phyloP scores from a whole-genome alignment of 2,888 invertebrate genomes.

The Xanthorhoe spadicearia region DNA sequence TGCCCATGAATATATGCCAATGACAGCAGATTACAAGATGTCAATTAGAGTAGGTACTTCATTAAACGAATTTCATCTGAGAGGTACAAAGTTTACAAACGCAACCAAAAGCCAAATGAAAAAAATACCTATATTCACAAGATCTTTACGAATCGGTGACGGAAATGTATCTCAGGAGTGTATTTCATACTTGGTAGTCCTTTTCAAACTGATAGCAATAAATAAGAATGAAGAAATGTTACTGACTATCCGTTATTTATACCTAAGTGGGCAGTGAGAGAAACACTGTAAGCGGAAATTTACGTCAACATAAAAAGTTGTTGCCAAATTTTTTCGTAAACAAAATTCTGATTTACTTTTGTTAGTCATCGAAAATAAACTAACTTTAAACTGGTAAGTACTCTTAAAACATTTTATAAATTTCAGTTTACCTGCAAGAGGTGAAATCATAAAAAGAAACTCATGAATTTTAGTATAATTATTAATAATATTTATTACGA shows the following conservation, averaged over 20 bases:
- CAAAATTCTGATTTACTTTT: not conserved
- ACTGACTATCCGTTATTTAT: too few relatives aligned
- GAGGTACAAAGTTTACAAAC: too few relatives aligned
- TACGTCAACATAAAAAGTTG: constrained; percentile 1
- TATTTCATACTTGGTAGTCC: not conserved
- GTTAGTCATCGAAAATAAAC: not conserved
- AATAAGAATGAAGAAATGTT: constrained; percentile 9
- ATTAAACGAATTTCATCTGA: too few relatives aligned
- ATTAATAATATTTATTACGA: constrained; percentile 3
- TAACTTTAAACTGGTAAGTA: too few relatives aligned
- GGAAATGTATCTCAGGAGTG: not conserved
- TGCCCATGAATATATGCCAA: too few relatives aligned
- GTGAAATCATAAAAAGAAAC: not conserved
- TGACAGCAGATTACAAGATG: too few relatives aligned
- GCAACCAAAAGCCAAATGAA: too few relatives aligned
- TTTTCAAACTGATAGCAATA: not conserved
- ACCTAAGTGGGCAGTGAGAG: not conserved
- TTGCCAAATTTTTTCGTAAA: constrained; percentile 8
- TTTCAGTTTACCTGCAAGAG: too few relatives aligned
- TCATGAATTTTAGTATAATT: not conserved
- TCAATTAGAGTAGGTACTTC: too few relatives aligned
- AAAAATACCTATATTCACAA: too few relatives aligned
- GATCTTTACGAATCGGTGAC: too few relatives aligned
- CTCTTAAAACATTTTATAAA: too few relatives aligned
- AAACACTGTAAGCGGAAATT: not conserved